A percentile compares a stretch with the other conserved stretches of the same genome.
Conservation (phyloP, 2,113 vertebrate genomes). For the Perca fluviatilis region DNA sequence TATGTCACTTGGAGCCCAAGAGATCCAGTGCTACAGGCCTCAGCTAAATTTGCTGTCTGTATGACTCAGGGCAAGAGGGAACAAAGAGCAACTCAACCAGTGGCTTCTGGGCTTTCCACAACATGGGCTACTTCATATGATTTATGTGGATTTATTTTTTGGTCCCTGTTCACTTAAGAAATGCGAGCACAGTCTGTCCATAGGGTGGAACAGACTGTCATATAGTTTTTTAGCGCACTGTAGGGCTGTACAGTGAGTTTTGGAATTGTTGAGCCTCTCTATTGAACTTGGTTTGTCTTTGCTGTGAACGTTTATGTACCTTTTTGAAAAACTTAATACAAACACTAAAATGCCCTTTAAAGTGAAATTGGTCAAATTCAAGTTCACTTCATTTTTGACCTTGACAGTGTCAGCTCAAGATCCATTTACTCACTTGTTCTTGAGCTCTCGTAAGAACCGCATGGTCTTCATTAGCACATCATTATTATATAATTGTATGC, state of each 20-base stretch:
- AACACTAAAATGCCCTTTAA: not conserved
- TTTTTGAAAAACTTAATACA: not conserved
- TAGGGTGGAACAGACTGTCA: conserved; percentile 53
- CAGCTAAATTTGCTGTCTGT: conserved; percentile 71
- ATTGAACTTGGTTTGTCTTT: conserved; percentile 12
- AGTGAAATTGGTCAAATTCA: not conserved
- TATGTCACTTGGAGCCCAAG: conserved; percentile 70
- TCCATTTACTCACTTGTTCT: too few relatives aligned
- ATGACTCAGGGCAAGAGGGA: conserved; percentile 40
- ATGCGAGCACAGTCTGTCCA: conserved; percentile 49
- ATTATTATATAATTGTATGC: too few relatives aligned
- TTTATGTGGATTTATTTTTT: conserved; percentile 73
- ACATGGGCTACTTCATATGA: conserved; percentile 59
- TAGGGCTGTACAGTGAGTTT: conserved; percentile 2
- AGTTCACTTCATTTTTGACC: not conserved
- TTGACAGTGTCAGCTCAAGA: not conserved
- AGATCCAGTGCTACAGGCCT: conserved; percentile 60
- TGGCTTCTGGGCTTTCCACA: conserved; percentile 49
- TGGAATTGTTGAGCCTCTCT: conserved; percentile 1
- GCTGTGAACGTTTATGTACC: not conserved
- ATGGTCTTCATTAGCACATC: too few relatives aligned
- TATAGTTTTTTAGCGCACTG: conserved; percentile 17
- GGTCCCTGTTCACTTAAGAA: conserved; percentile 51
- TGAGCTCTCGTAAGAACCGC: too few relatives aligned
- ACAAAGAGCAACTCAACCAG: conserved; percentile 40